A percentile compares a stretch with the other conserved stretches of the same genome.
These are phyloP conservation scores for Drosophila buzzatii DNA, from an alignment of 2,888 invertebrate species.

Conservation along the genomic window DNA sequence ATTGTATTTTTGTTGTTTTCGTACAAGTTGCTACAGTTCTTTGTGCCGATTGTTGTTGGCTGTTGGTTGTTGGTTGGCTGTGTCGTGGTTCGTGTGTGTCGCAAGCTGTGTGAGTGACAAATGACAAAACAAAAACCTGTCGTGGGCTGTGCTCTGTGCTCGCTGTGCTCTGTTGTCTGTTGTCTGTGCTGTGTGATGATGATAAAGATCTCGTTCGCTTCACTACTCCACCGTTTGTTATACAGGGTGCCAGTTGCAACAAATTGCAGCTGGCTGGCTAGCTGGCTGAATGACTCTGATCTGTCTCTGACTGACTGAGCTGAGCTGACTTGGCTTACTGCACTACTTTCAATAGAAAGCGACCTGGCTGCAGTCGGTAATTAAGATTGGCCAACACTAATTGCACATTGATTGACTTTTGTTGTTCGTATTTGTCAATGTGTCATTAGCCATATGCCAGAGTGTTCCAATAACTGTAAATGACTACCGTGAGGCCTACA, in stretches of 20 bases:
- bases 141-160: conserved; percentile 77
- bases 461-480: conserved; percentile 52
- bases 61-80: conserved; percentile 39
- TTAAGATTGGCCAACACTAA: conserved; percentile 70
- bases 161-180: neutral
- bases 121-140: conserved; percentile 85
- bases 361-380: conserved; percentile 47
- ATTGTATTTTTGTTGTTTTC: conserved; percentile 48
- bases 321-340: conserved; percentile 59
- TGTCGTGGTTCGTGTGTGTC: conserved; percentile 70
- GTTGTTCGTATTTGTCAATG: conserved; percentile 49
- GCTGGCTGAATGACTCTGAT: conserved; percentile 18
- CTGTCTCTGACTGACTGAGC: conserved; percentile 15
- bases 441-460: conserved; percentile 65
- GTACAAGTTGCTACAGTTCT: conserved; percentile 78
- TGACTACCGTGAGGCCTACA: conserved; percentile 24
- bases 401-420: conserved; percentile 78
- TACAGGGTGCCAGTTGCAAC: conserved; percentile 77
- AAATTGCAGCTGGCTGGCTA: conserved; percentile 66
- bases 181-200: conserved; percentile 51
- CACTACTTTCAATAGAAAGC: conserved; percentile 74
- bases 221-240: conserved; percentile 33
- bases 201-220: conserved; percentile 72
- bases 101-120: conserved; percentile 84
- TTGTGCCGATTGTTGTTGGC: conserved; percentile 47